These are phyloP conservation scores for Muntiacus reevesi DNA, from an alignment of 2,113 vertebrate genomes.

Conservation along the genomic window DNA sequence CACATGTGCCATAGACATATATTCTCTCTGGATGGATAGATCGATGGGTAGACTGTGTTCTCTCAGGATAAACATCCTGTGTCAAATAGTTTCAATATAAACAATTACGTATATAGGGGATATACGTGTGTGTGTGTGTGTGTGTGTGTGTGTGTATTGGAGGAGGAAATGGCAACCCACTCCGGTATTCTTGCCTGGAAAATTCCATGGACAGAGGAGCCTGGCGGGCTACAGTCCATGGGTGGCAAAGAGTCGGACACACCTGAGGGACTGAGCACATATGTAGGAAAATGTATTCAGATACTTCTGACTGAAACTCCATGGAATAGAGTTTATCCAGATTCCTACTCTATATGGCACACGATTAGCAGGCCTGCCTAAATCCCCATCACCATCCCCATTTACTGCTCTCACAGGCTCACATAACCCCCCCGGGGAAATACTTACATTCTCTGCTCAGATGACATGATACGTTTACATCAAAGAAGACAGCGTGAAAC, in stretches of 20 bases:
- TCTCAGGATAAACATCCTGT: neutral
- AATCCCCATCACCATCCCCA: fast-evolving
- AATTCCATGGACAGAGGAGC: neutral
- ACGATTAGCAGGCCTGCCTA: fast-evolving
- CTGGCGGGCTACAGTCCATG: neutral
- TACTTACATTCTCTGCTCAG: fast-evolving
- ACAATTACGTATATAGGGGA: neutral
- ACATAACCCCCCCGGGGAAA: fast-evolving
- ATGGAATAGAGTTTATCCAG: neutral
- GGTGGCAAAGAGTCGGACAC: neutral
- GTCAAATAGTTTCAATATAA: neutral
- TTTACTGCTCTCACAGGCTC: fast-evolving
- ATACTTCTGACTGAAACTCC: neutral
- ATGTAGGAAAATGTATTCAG: fast-evolving
- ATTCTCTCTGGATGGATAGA: neutral
- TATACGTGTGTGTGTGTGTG: no score
- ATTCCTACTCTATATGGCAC: neutral
- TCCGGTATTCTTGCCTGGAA: neutral
- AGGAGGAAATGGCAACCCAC: neutral
- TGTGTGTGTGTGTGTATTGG: fast-evolving
- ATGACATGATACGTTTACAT: fast-evolving
- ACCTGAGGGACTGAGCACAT: neutral
- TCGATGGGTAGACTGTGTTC: neutral
- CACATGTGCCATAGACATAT: fast-evolving
- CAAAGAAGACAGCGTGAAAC: neutral